Evolutionary conservation across 2,113 vertebrate species (phyloP).

Genomic region (Pelmatolapia mariae): DNA sequence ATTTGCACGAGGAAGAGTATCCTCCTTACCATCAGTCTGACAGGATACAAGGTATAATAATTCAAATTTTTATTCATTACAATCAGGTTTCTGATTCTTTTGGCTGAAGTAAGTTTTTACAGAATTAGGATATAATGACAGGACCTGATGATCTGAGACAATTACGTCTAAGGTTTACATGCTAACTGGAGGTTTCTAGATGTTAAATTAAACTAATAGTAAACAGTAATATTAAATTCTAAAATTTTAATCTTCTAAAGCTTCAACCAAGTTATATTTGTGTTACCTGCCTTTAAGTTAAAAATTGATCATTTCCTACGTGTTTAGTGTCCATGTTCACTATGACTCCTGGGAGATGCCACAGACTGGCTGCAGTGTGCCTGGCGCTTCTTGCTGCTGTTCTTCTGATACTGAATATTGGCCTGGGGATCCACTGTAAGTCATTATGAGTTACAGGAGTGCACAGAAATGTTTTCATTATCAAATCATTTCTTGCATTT

Average conservation of each 20-base stretch:
- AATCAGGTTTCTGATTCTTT: background rate
- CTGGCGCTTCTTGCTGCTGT: constrained; percentile 10
- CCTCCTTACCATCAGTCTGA: no score
- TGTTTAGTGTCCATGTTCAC: background rate
- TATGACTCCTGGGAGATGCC: background rate
- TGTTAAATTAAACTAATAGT: background rate
- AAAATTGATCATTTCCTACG: background rate
- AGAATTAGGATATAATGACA: background rate
- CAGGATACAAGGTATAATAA: background rate
- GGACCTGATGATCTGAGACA: rapidly evolving
- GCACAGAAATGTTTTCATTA: rapidly evolving
- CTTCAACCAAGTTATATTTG: background rate
- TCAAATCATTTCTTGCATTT: rapidly evolving
- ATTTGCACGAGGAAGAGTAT: no score
- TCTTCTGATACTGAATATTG: no score
- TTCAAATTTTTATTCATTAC: background rate
- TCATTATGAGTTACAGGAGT: background rate
- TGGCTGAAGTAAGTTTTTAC: rapidly evolving
- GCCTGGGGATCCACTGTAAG: no score
- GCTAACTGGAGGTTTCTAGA: background rate
- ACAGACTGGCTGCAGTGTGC: background rate
- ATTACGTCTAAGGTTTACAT: rapidly evolving
- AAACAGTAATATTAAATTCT: background rate
- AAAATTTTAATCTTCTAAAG: rapidly evolving
- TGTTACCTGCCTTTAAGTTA: background rate